Evolutionary conservation across 2,888 invertebrate species (phyloP).

Genomic region (Amiota communis): DNA sequence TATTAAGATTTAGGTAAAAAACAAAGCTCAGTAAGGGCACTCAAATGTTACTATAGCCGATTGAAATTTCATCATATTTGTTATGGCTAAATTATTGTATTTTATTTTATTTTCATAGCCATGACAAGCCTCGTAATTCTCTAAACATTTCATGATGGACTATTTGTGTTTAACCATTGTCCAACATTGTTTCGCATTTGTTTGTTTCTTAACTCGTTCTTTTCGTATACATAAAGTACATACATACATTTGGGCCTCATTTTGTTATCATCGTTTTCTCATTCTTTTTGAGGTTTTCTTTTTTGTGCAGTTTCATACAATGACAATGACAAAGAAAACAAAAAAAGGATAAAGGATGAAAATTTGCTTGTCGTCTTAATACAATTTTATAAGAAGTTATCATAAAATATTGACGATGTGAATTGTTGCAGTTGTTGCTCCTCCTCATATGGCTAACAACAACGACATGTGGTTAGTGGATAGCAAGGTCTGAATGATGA

Average conservation of each 20-base stretch:
- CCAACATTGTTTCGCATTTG: conserved; percentile 61
- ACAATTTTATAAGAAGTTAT: conserved; percentile 38
- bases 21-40: no score
- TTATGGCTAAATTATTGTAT: conserved; percentile 56
- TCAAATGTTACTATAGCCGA: background rate
- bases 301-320: conserved; percentile 44
- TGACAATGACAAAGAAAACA: conserved; percentile 35
- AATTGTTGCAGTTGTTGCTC: conserved; percentile 60
- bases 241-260: conserved; percentile 27
- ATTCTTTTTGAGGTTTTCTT: conserved; percentile 9
- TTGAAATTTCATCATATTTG: background rate
- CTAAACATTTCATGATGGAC: conserved; percentile 59
- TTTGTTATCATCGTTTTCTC: background rate
- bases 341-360: conserved; percentile 33
- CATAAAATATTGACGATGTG: conserved; percentile 57
- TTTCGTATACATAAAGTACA: background rate
- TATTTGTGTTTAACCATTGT: conserved; percentile 60
- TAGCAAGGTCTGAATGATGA: no score
- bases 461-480: conserved; percentile 28
- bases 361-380: conserved; percentile 38
- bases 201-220: conserved; percentile 31
- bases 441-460: conserved; percentile 18
- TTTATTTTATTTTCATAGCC: conserved; percentile 39
- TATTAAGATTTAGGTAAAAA: no score
- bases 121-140: conserved; percentile 39